phyloP scores from a whole-genome alignment of 2,797 vertebrate species.

The Galagoides demidoff region DNA sequence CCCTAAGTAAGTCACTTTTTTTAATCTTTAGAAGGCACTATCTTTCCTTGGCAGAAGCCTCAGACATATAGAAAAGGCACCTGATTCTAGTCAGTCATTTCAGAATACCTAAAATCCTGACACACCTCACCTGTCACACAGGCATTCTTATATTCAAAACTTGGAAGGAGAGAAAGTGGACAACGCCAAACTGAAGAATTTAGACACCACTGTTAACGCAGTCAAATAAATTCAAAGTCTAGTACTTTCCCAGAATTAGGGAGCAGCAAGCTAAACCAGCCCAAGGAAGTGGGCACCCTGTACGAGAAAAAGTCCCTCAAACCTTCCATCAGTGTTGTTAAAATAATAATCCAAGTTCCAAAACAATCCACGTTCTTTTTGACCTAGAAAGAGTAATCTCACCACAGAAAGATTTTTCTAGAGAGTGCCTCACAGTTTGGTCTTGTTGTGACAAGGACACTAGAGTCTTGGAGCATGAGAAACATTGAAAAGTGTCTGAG shows the following conservation, averaged over 20 bases:
- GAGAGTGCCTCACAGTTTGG: neutral
- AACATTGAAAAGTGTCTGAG: constrained; percentile 34
- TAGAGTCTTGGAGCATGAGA: neutral
- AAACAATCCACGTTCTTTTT: neutral
- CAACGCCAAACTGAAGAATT: neutral
- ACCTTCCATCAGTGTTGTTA: neutral
- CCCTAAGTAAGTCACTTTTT: neutral
- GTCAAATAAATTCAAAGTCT: neutral
- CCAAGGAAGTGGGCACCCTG: neutral
- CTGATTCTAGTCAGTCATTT: neutral
- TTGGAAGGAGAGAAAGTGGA: neutral
- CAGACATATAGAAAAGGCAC: neutral
- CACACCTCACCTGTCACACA: neutral
- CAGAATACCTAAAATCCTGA: neutral
- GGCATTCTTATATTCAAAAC: neutral
- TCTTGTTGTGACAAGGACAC: neutral
- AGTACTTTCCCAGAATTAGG: neutral
- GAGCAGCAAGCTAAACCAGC: neutral
- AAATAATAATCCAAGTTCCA: neutral
- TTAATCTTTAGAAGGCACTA: neutral
- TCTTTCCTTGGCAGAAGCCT: neutral
- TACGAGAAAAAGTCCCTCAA: neutral
- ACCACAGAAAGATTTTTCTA: constrained; percentile 12
- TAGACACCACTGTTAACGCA: neutral
- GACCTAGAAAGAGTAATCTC: neutral